These are phyloP conservation scores for Operophtera brumata DNA, from an alignment of 2,888 invertebrate species.

Conservation along the genomic window DNA sequence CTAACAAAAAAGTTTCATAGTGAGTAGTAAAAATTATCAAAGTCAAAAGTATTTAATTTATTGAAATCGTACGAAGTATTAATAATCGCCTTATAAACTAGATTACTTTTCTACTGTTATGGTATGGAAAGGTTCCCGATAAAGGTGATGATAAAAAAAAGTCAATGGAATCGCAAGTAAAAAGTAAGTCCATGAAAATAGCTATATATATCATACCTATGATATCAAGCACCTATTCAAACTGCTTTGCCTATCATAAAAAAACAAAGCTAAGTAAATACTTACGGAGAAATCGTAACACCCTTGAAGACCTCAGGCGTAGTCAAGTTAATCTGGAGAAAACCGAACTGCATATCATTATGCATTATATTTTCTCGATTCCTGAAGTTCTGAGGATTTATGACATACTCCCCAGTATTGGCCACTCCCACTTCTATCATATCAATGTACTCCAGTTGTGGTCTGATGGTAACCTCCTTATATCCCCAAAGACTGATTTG, in stretches of 20 bases:
- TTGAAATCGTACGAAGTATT: too few species aligned
- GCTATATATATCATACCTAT: neutral
- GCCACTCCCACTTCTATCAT: constrained; percentile 83
- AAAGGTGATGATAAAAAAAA: neutral
- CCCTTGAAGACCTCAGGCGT: constrained; percentile 85
- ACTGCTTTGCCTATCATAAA: neutral
- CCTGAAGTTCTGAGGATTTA: constrained; percentile 87
- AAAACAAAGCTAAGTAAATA: constrained; percentile 39
- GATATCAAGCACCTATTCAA: neutral
- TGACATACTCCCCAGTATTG: constrained; percentile 87
- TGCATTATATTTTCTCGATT: constrained; percentile 85
- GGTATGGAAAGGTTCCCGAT: too few species aligned
- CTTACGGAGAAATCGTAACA: constrained; percentile 87
- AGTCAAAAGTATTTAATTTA: too few species aligned
- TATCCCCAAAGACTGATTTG: constrained; percentile 95
- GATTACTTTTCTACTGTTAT: too few species aligned
- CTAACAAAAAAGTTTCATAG: too few species aligned
- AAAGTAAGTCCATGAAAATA: neutral
- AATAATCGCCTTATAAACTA: too few species aligned
- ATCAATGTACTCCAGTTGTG: constrained; percentile 90
- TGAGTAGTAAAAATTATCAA: too few species aligned
- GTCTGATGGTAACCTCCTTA: constrained; percentile 89
- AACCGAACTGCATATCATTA: constrained; percentile 90
- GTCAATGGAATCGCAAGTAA: too few species aligned
- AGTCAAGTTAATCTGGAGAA: constrained; percentile 92